These are phyloP conservation scores for Drosophila kanekoi DNA, from an alignment of 2,888 invertebrate genomes.

Conservation along the genomic window DNA sequence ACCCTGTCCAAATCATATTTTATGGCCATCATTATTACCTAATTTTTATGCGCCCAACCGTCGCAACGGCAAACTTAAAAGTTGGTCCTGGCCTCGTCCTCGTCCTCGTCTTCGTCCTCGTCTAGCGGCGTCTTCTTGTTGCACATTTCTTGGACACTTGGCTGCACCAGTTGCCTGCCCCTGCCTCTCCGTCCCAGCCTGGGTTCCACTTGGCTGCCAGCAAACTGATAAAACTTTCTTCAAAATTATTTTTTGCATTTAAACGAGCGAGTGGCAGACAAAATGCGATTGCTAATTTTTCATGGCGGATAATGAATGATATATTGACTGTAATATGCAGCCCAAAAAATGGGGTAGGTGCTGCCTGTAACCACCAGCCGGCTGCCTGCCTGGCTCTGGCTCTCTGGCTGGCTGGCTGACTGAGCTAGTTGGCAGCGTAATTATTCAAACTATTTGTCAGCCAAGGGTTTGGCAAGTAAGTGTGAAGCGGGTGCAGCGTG, in stretches of 20 bases:
- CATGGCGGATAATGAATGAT: constrained; percentile 79
- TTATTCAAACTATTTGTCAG: constrained; percentile 80
- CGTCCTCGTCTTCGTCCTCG: constrained; percentile 6
- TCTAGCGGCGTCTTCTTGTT: constrained; percentile 58
- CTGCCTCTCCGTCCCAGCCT: background rate
- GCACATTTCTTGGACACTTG: constrained; percentile 55
- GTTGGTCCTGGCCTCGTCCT: constrained; percentile 57
- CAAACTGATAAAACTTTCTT: constrained; percentile 76
- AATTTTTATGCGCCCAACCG: constrained; percentile 70
- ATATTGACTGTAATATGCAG: constrained; percentile 70
- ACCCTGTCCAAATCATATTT: constrained; percentile 73
- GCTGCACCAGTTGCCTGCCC: constrained; percentile 26
- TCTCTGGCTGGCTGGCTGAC: constrained; percentile 25
- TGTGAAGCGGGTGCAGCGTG: constrained; percentile 20
- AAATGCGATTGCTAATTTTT: constrained; percentile 81
- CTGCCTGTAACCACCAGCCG: constrained; percentile 1
- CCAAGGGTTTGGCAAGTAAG: constrained; percentile 6
- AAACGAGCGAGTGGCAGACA: constrained; percentile 68
- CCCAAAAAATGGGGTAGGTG: constrained; percentile 1
- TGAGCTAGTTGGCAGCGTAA: constrained; percentile 60
- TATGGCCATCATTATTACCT: constrained; percentile 80
- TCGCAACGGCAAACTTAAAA: constrained; percentile 51
- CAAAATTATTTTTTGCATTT: constrained; percentile 66
- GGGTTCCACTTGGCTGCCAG: constrained; percentile 52
- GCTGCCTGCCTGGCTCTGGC: constrained; percentile 21